phyloP scores from a whole-genome alignment of 2,797 vertebrate species.

The Vultur gryphus region DNA sequence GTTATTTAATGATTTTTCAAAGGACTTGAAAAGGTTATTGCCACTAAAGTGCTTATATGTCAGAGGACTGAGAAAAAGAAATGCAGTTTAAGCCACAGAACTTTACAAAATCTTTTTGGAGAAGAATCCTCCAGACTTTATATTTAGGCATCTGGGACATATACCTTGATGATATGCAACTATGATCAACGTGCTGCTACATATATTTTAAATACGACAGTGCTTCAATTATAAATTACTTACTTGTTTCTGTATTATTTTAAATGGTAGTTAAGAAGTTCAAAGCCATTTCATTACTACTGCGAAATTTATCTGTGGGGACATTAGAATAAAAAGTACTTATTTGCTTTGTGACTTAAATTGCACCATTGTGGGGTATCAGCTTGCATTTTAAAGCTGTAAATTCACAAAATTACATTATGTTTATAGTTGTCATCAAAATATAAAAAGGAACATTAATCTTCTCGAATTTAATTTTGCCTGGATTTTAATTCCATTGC shows the following conservation, averaged over 20 bases:
- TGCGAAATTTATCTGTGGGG: constrained; percentile 19
- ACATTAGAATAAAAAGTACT: constrained; percentile 43
- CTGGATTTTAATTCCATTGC: constrained; percentile 66
- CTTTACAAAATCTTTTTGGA: background rate
- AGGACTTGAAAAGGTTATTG: background rate
- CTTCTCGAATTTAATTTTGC: constrained; percentile 67
- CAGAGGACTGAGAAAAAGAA: background rate
- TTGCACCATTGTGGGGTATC: constrained; percentile 32
- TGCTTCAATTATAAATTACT: background rate
- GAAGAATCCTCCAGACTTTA: background rate
- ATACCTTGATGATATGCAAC: background rate
- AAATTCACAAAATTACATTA: constrained; percentile 65
- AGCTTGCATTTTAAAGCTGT: constrained; percentile 61
- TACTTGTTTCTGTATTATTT: background rate
- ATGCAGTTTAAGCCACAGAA: background rate
- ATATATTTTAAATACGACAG: background rate
- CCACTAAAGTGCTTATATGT: background rate
- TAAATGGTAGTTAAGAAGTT: constrained; percentile 25
- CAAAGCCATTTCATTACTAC: constrained; percentile 34
- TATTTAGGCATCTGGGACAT: background rate
- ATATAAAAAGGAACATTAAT: constrained; percentile 50
- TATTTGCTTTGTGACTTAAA: constrained; percentile 42
- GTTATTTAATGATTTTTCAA: background rate
- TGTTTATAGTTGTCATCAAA: constrained; percentile 51
- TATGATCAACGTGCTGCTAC: background rate